Base-by-base conservation (phyloP, 2,113 vertebrate species). In the Cichladusa arquata region DNA sequence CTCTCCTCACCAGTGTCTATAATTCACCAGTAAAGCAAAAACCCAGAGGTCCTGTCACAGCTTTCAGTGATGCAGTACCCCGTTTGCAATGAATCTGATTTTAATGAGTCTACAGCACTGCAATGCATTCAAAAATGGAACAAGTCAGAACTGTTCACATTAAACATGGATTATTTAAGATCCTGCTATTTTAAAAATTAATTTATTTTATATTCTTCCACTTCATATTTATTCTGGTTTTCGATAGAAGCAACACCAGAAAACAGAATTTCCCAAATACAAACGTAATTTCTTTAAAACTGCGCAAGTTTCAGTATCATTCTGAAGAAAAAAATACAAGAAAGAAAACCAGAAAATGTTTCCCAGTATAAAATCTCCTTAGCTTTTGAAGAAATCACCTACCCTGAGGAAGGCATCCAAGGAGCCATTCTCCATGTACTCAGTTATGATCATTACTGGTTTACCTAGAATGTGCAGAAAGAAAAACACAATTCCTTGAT, bases 371-470 rank as follows among this genome's bases (percentile, higher is more conserved):
- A 81, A 86, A 77, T 69, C 66, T 51, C 40, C n/a, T 88, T 66
- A 82, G n/a, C 67, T 96, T 96, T 86, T 42, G 84, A 95, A 95
- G 67, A 76, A 96, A 95, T 92, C 96, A 99, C 99, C 87, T 98
- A 99, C 99, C 98, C 99, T 98, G 95, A 99, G 98, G 98, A 99
- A 99, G 72, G 99, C 98, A 97, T 99, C 99, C 98, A 99, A 98
- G 51, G 99, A 99, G 66, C 99, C 99, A 34, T 99, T 99, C 95
- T 99, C 99, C 99, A 99, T 99, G 98, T 99, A 99, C 96, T 99
- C 99, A 11, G 99, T 99, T 97, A 99, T 99, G 98, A 99, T 99
- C 99, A 99, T 99, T 96, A 99, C 99, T 16, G 99, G 99, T 96
- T 99, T 99, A 98, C 99, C 99, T 99, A 98, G 86, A 98, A 70